phyloP scores from a whole-genome alignment of 1,140 invertebrate genomes.

The Scaptomyza montana region DNA sequence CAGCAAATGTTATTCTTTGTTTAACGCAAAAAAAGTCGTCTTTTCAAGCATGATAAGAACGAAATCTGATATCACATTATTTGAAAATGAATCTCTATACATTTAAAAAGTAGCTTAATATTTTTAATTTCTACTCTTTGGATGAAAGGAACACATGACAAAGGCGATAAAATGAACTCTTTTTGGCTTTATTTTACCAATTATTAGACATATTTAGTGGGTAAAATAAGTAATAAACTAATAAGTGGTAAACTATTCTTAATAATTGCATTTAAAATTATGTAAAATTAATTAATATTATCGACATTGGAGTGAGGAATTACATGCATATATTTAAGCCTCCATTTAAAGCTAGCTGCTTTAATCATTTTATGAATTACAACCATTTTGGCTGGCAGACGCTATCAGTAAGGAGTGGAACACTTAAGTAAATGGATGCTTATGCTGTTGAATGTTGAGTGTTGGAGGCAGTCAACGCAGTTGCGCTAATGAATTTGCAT shows the following conservation, averaged over 20 bases:
- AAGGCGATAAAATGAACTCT: no score
- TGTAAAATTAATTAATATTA: neutral
- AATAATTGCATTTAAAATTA: neutral
- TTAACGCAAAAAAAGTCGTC: no score
- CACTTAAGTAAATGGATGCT: neutral
- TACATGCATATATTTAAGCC: constrained; percentile 2
- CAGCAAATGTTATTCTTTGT: no score
- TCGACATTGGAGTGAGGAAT: neutral
- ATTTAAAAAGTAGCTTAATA: no score
- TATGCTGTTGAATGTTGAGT: neutral
- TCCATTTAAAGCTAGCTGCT: neutral
- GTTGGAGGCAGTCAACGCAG: constrained; percentile 6
- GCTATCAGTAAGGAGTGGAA: constrained; percentile 1
- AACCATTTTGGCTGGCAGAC: constrained; percentile 3
- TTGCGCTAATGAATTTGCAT: constrained; percentile 66
- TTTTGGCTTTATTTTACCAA: no score
- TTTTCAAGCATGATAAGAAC: no score
- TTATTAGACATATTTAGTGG: no score
- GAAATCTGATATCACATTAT: no score
- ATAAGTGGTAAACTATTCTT: no score
- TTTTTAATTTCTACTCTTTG: no score
- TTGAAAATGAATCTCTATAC: no score
- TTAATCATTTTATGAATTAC: neutral
- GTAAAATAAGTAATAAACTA: neutral
- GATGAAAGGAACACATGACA: no score